Conservation (phyloP, 2,888 invertebrate genomes). For the Falcaria lacertinaria region DNA sequence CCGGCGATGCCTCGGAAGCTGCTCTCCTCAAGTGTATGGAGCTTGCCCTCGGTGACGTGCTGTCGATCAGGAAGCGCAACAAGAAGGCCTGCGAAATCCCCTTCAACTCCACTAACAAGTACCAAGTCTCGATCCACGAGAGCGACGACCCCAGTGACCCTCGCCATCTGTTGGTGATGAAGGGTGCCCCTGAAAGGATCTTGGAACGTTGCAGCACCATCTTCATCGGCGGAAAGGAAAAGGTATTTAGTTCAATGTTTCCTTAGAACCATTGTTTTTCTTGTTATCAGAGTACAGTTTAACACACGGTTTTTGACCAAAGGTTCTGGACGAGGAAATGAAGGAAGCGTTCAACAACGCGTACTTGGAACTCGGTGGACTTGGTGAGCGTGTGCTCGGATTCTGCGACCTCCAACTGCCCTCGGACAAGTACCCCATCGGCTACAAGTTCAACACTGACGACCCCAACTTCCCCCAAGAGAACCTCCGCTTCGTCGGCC, state of each 20-base stretch:
- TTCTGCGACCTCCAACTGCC: slow-evolving; percentile 97
- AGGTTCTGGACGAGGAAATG: slow-evolving; percentile 93
- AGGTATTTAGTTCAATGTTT: slow-evolving; percentile 68
- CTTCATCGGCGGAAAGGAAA: slow-evolving; percentile 95
- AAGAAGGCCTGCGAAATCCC: slow-evolving; percentile 95
- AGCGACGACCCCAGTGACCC: slow-evolving; percentile 95
- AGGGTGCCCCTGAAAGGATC: slow-evolving; percentile 98
- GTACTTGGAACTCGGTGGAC: slow-evolving; percentile 92
- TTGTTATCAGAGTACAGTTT: background rate
- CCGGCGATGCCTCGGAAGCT: slow-evolving; percentile 97
- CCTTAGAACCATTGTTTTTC: background rate
- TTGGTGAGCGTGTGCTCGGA: slow-evolving; percentile 94
- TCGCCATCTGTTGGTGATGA: slow-evolving; percentile 94
- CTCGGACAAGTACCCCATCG: slow-evolving; percentile 93
- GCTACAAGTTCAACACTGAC: slow-evolving; percentile 95
- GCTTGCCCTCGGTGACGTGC: slow-evolving; percentile 91
- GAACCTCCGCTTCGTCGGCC: slow-evolving; percentile 94
- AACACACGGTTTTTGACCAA: background rate
- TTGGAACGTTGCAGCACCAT: slow-evolving; percentile 94
- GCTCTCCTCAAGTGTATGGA: slow-evolving; percentile 96
- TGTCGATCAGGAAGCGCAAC: slow-evolving; percentile 90
- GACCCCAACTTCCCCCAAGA: slow-evolving; percentile 94
- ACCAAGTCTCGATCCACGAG: slow-evolving; percentile 97
- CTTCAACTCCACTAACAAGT: slow-evolving; percentile 97
- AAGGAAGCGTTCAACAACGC: slow-evolving; percentile 97